Base-by-base conservation (phyloP, 2,888 invertebrate genomes). In the Azorinus chamasolen region DNA sequence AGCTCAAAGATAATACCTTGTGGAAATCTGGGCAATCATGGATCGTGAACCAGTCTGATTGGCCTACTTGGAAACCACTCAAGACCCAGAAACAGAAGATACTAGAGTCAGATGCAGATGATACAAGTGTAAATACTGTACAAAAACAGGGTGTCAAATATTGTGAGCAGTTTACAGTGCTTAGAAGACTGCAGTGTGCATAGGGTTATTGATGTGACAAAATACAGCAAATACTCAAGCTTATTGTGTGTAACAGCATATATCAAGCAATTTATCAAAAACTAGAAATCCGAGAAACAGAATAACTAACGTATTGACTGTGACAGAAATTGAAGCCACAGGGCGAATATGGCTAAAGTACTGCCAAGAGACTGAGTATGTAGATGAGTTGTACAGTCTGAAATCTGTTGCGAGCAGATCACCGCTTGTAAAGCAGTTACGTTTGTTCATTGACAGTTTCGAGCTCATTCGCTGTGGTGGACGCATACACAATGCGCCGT, bases 401-500 rank as follows among this genome's bases (percentile, higher is more conserved):
- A 37, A 18, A 37, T 48, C 22, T 18, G 37, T 22, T n/a, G 27
- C 2, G 22, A 61, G 14, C 37, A 48, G 46, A 0, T n/a, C n/a
- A 18, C n/a, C 61, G 18, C 37, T 61, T n/a, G 27, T 50, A 2
- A 48, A 50, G n/a, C 48, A 27, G 48, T 61, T 27, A 14, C 27
- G 50, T 32, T 27, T 61, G 10, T 61, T 46, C 37, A 48, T 61
- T 1, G 61, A 61, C 20, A 45, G 6, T n/a, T n/a, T 53, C 14
- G 54, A 32, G 8, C 6, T 37, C 41, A 69, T 61, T 43, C 53
- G 69, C 1, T 66, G 66, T 58, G 66, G 66, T 20, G 39, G 66
- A 37, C 25, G 55, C 16, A 66, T 66, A 16, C 45, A 69, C 61
- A 69, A 61, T 51, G 61, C 69, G 16, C 51, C 46, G 2, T 20